Evolutionary conservation across 2,797 vertebrate species (phyloP), one percentile per base, ranked within the genome.

Genomic region (Argentina silus): DNA sequence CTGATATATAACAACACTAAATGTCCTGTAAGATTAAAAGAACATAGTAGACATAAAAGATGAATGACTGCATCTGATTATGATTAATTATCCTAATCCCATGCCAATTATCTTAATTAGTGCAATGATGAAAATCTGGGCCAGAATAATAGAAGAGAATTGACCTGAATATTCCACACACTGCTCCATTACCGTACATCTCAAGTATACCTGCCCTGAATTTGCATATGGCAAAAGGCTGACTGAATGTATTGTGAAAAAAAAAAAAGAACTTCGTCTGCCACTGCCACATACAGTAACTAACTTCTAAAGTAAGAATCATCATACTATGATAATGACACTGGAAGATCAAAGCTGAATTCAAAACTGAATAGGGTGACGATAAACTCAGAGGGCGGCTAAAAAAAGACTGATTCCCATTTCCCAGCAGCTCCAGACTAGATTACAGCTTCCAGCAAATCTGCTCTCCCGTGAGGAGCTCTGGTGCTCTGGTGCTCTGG

Each of bases 391-490:
- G 67, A 78, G 74, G 51, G 15, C 51, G 1, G n/a, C 51, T 53
- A 53, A 53, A 53, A 53, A 53, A 53, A 53, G 51, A 14, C 51
- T 8, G 51, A 17, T 17, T 53, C 73, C 72, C 65, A 62, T 84
- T 80, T 85, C 69, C 63, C 55, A 62, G 61, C 71, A 63, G 69
- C 67, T 81, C 61, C 67, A 74, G 74, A 75, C 50, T 21, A 72
- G 67, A 85, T 84, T 47, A 74, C 81, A 76, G 85, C 81, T 85
- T 83, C 81, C 73, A 87, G 84, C 82, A 82, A 86, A 79, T 76
- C 68, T 83, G 59, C 60, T 72, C 9, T 77, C 80, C 74, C 67
- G 17, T 60, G 66, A 78, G 83, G 57, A 78, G 69, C 66, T 79
- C 56, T 77, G 69, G 42, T 74, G 51, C 53, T 75, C 56, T 55